These are phyloP conservation scores for Dysdera silvatica DNA, from an alignment of 1,140 invertebrate genomes.

Conservation along the genomic window DNA sequence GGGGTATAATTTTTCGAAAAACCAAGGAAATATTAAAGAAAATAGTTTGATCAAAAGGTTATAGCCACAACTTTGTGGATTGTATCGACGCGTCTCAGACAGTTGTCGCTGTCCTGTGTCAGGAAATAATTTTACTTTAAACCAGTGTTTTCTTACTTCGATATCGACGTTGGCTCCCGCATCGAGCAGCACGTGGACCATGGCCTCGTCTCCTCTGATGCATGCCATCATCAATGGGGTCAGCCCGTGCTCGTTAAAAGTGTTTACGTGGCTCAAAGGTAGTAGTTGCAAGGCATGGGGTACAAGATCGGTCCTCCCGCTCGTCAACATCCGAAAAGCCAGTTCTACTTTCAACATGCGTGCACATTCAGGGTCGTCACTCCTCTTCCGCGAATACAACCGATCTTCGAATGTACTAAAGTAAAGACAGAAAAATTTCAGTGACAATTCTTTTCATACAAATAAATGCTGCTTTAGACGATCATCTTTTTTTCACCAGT, in stretches of 20 bases:
- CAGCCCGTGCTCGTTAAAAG: slow-evolving; percentile 66
- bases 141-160: too few relatives aligned
- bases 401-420: slow-evolving; percentile 27
- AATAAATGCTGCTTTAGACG: slow-evolving; percentile 5
- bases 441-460: slow-evolving; percentile 6
- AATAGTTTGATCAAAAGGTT: too few relatives aligned
- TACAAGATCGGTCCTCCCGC: slow-evolving; percentile 65
- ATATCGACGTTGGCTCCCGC: slow-evolving; percentile 66
- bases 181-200: slow-evolving; percentile 60
- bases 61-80: too few relatives aligned
- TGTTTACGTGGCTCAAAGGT: slow-evolving; percentile 54
- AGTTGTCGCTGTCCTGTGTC: too few relatives aligned
- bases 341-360: slow-evolving; percentile 61
- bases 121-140: too few relatives aligned
- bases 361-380: slow-evolving; percentile 52
- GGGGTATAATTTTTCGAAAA: too few relatives aligned
- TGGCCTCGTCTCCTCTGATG: slow-evolving; percentile 66
- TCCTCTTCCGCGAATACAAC: slow-evolving; percentile 40
- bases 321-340: slow-evolving; percentile 68
- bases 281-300: slow-evolving; percentile 66
- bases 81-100: too few relatives aligned
- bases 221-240: slow-evolving; percentile 73
- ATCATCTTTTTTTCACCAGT: too few relatives aligned
- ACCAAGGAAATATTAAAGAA: too few relatives aligned
- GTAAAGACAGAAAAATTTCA: neutral